phyloP scores from a whole-genome alignment of 35 echinoderm and acorn worm species.

The Apostichopus japonicus region DNA sequence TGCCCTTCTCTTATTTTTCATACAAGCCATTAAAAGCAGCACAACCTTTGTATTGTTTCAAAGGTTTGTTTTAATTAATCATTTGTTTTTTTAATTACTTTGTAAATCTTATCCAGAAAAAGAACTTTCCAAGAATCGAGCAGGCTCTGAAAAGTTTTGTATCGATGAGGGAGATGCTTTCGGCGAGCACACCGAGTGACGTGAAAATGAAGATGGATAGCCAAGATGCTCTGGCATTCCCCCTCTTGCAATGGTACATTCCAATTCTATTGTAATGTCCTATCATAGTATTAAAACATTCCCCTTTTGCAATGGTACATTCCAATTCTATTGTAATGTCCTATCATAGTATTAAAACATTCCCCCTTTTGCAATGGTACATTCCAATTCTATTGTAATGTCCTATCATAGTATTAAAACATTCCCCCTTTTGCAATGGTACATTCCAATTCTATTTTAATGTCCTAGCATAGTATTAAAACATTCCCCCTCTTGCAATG shows the following conservation, averaged over 20 bases:
- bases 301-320: slow-evolving; percentile 86
- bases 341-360: slow-evolving; percentile 37
- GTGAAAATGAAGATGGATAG: slow-evolving; percentile 93
- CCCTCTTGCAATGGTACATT: slow-evolving; percentile 85
- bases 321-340: not conserved
- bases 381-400: not conserved
- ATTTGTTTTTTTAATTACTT: not conserved
- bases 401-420: slow-evolving; percentile 4
- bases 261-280: not conserved
- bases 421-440: slow-evolving; percentile 91
- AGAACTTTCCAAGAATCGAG: slow-evolving; percentile 89
- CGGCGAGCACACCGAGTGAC: slow-evolving; percentile 72
- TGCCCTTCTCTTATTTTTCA: too few relatives aligned
- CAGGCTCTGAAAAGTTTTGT: slow-evolving; percentile 89
- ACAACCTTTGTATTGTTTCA: too few relatives aligned
- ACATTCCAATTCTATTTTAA: not conserved
- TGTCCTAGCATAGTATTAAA: too few relatives aligned
- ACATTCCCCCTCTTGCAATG: slow-evolving; percentile 95
- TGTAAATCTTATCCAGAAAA: slow-evolving; percentile 69
- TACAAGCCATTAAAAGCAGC: too few relatives aligned
- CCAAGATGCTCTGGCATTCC: slow-evolving; percentile 83
- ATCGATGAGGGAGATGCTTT: slow-evolving; percentile 91
- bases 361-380: slow-evolving; percentile 90
- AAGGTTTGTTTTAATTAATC: too few relatives aligned
- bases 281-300: slow-evolving; percentile 54